These are phyloP conservation scores for Portevinia maculata DNA, from an alignment of 2,888 invertebrate species.

Conservation along the genomic window DNA sequence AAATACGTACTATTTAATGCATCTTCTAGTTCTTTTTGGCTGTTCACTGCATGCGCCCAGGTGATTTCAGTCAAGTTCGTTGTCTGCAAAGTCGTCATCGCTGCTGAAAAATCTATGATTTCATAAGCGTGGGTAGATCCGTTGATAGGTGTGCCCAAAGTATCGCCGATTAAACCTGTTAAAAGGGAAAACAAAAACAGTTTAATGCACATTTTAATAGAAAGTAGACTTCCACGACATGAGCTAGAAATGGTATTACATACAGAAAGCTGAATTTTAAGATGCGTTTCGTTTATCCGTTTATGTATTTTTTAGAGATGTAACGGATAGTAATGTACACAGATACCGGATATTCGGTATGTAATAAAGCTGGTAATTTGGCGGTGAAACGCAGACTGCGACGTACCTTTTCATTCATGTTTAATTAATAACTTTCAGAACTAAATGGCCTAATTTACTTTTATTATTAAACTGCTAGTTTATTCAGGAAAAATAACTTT, in stretches of 20 bases:
- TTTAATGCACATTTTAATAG: neutral
- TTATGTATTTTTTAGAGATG: neutral
- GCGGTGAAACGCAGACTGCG: too few relatives aligned
- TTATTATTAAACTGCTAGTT: too few relatives aligned
- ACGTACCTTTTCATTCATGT: too few relatives aligned
- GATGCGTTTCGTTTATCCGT: neutral
- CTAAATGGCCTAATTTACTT: too few relatives aligned
- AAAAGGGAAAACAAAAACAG: too few relatives aligned
- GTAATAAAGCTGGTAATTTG: too few relatives aligned
- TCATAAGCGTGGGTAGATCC: conserved; percentile 16
- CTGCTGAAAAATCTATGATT: neutral
- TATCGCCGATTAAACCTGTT: conserved; percentile 20
- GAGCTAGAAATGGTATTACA: conserved; percentile 1
- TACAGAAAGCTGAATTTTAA: conserved; percentile 11
- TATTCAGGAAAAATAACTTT: too few relatives aligned
- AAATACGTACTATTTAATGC: conserved; percentile 85
- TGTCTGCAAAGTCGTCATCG: conserved; percentile 4
- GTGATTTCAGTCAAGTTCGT: conserved; percentile 88
- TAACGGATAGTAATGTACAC: too few relatives aligned
- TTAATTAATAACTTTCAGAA: too few relatives aligned
- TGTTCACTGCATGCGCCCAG: conserved; percentile 95
- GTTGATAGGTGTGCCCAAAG: neutral
- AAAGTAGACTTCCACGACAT: neutral
- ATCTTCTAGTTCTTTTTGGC: conserved; percentile 85
- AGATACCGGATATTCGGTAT: too few relatives aligned